A percentile compares a stretch with the other conserved stretches of the same genome.
These are phyloP conservation scores for Sinosuthora webbiana DNA, from an alignment of 2,113 vertebrate species.

Conservation along the genomic window DNA sequence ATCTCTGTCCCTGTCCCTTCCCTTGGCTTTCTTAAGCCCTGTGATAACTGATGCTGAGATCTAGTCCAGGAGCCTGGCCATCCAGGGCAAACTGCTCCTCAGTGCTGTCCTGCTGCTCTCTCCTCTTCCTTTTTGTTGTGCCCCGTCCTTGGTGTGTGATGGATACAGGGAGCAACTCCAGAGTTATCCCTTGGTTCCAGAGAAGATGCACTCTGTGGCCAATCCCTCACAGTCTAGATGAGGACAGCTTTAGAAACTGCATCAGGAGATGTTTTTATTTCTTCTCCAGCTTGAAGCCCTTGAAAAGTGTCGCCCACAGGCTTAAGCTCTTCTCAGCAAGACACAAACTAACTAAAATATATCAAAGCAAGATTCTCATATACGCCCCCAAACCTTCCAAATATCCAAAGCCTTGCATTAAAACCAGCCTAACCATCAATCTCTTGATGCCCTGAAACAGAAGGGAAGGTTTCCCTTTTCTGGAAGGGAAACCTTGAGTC, in stretches of 20 bases:
- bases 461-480: not conserved
- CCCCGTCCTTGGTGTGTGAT: not conserved
- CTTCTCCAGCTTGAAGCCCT: not conserved
- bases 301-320: not conserved
- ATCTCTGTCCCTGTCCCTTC: not conserved
- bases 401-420: not conserved
- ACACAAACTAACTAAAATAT: not conserved
- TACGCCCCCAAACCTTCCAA: not conserved
- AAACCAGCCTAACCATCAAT: not conserved
- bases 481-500: not conserved
- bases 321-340: constrained; percentile 1
- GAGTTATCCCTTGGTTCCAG: not conserved
- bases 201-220: not conserved
- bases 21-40: not conserved
- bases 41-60: not conserved
- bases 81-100: not conserved
- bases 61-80: not conserved
- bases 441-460: not conserved
- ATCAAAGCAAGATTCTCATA: not conserved
- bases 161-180: not conserved
- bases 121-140: not conserved
- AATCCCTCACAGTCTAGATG: not conserved
- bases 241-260: not conserved
- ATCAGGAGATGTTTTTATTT: not conserved
- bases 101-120: not conserved